Percentiles rank a stretch among this genome's conserved stretches.
Conservation (phyloP, 2,113 vertebrate species). For the Todiramphus chloris region DNA sequence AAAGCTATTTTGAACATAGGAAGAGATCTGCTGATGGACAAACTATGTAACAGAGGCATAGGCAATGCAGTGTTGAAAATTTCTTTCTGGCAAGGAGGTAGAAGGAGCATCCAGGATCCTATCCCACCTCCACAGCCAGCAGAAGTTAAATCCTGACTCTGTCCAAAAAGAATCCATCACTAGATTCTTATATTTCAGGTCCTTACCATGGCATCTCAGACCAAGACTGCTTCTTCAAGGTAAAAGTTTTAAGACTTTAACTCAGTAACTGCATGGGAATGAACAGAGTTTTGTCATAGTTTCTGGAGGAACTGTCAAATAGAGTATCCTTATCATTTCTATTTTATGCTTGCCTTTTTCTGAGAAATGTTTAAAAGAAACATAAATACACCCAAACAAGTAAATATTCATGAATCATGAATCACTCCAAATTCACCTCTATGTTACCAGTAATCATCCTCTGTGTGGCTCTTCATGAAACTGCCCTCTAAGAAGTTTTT, state of each 20-base stretch:
- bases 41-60: not conserved
- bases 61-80: not conserved
- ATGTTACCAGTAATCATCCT: not conserved
- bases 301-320: not conserved
- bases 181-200: not conserved
- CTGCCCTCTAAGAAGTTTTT: not conserved
- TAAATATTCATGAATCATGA: not conserved
- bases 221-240: not conserved
- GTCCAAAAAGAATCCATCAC: not conserved
- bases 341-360: not conserved
- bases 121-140: not conserved
- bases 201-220: not conserved
- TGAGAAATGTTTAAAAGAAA: not conserved
- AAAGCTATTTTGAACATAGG: not conserved
- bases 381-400: not conserved
- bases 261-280: not conserved
- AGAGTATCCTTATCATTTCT: not conserved
- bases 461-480: not conserved
- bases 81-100: not conserved
- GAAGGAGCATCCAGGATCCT: not conserved
- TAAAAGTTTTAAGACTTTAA: not conserved
- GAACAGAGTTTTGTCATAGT: not conserved
- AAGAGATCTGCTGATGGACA: fast-evolving
- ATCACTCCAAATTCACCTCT: not conserved
- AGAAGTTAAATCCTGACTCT: not conserved